Evolutionary conservation across 2,888 invertebrate species (phyloP).

Genomic region (Scaptomyza polygonia): DNA sequence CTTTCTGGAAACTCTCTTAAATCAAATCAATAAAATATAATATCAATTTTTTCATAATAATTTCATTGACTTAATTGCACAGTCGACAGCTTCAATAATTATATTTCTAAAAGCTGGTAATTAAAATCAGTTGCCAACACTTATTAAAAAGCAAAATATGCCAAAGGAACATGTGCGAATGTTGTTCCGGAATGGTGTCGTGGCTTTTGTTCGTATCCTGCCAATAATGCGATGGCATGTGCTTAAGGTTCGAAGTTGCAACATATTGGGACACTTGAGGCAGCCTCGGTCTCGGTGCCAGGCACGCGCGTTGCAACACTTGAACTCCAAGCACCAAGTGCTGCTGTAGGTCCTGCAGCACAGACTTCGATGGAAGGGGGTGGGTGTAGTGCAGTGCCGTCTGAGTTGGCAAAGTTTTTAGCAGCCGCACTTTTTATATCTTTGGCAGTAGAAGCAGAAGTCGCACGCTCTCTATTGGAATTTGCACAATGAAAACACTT

Average conservation of each 20-base stretch:
- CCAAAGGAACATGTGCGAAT: constrained; percentile 31
- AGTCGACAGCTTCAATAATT: constrained; percentile 10
- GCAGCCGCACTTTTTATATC: constrained; percentile 31
- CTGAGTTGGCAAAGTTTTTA: constrained; percentile 53
- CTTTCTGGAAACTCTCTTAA: neutral
- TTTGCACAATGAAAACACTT: constrained; percentile 75
- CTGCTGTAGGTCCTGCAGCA: constrained; percentile 41
- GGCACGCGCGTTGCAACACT: constrained; percentile 74
- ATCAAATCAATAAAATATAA: too few species aligned
- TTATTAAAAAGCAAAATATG: constrained; percentile 33
- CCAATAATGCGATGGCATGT: constrained; percentile 63
- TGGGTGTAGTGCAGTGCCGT: constrained; percentile 16
- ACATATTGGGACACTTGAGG: constrained; percentile 76
- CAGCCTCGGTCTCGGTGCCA: constrained; percentile 21
- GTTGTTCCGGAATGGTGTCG: too few species aligned
- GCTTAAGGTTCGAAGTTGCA: constrained; percentile 64
- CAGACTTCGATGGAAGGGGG: neutral
- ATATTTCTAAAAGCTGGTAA: constrained; percentile 7
- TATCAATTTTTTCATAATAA: neutral
- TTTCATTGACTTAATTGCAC: constrained; percentile 7
- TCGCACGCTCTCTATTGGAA: constrained; percentile 77
- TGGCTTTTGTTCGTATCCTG: constrained; percentile 23
- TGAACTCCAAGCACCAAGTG: constrained; percentile 68
- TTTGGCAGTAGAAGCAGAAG: constrained; percentile 45
- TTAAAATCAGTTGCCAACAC: constrained; percentile 38